Conservation (phyloP, 1,140 invertebrate species). For the Drosophila pruinosa region DNA sequence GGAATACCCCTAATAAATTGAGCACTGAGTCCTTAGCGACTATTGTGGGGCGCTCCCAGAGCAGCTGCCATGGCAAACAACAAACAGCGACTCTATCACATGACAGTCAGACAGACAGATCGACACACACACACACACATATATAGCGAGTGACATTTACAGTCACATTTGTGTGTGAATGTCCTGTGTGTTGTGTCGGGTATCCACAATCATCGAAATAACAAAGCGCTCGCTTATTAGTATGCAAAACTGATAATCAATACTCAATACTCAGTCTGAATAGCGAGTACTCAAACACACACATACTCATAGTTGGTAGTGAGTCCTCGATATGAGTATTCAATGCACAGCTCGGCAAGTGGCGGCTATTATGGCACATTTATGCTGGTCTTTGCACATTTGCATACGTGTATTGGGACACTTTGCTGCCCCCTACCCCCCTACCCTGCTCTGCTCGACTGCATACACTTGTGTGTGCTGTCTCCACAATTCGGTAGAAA, state of each 20-base stretch:
- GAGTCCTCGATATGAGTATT: conserved; percentile 9
- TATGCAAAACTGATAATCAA: conserved; percentile 80
- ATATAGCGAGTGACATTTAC: conserved; percentile 21
- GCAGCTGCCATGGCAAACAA: conserved; percentile 51
- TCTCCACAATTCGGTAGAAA: conserved; percentile 5
- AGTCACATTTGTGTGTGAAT: conserved; percentile 19
- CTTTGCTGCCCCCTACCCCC: background rate
- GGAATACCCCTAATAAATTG: conserved; percentile 24
- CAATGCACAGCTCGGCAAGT: conserved; percentile 15
- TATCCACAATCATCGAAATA: conserved; percentile 14
- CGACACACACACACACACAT: conserved; percentile 13
- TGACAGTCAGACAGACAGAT: background rate
- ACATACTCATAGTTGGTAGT: background rate
- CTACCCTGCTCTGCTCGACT: background rate
- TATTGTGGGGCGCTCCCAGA: conserved; percentile 13
- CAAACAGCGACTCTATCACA: conserved; percentile 26
- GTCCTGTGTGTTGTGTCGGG: conserved; percentile 15
- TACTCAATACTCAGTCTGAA: conserved; percentile 49
- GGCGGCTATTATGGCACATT: conserved; percentile 40
- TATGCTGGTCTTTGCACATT: conserved; percentile 47
- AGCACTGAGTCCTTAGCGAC: background rate
- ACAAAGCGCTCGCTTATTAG: conserved; percentile 59
- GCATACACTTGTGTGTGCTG: conserved; percentile 3
- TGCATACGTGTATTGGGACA: conserved; percentile 42
- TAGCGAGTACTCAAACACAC: conserved; percentile 6